These are phyloP conservation scores for Pseudococcus jackbeardsleyi DNA, from an alignment of 2,888 invertebrate species.

Conservation along the genomic window DNA sequence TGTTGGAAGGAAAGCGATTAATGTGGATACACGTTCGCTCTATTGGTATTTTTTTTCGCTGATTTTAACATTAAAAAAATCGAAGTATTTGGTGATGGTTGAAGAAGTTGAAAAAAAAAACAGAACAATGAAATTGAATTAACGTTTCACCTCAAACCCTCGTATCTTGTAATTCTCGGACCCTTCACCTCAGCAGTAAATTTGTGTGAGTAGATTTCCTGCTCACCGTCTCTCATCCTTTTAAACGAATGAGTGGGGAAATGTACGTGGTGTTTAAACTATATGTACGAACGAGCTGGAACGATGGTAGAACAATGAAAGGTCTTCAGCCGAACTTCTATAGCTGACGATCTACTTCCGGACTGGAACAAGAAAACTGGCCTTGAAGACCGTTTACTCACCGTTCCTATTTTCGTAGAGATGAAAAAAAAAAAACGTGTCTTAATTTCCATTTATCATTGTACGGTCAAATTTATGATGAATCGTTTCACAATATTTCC, in stretches of 20 bases:
- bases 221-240: neutral
- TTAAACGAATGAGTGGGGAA: neutral
- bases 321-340: slow-evolving; percentile 36
- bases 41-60: neutral
- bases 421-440: neutral
- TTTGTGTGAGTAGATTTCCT: slow-evolving; percentile 27
- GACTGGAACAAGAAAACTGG: slow-evolving; percentile 41
- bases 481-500: neutral
- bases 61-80: neutral
- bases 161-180: neutral
- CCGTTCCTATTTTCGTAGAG: neutral
- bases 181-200: slow-evolving; percentile 3
- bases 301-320: slow-evolving; percentile 24
- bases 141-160: slow-evolving; percentile 16
- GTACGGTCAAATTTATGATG: neutral
- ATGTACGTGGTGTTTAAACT: neutral
- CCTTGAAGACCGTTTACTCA: slow-evolving; percentile 47
- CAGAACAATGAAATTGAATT: slow-evolving; percentile 27
- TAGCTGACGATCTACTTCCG: slow-evolving; percentile 49
- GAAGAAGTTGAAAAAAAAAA: neutral
- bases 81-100: neutral
- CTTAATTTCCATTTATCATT: slow-evolving; percentile 21
- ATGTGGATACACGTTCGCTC: neutral
- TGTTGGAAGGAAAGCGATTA: neutral
- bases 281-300: neutral